Base-by-base conservation (phyloP, 2,113 vertebrate species). In the Apodemus sylvaticus region DNA sequence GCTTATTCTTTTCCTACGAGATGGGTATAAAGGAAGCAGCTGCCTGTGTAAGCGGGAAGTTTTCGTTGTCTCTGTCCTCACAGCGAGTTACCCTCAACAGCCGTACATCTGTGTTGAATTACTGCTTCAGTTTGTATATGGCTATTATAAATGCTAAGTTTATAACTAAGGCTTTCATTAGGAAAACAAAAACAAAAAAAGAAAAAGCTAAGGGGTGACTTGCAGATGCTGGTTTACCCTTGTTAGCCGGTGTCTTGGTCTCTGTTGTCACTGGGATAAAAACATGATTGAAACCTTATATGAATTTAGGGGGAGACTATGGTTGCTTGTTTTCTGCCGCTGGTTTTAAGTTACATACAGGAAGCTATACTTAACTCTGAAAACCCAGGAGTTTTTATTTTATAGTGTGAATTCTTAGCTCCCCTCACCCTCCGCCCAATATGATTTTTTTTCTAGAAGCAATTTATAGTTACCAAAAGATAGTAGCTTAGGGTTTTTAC, bases 351-450 rank as follows among this genome's bases (percentile, higher is more conserved):
- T 79, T 92, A 93, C 53, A 26, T 70, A 87, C 29, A 55, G 91
- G 91, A 95, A 94, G 64, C 87, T 39, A 68, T 60, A 26, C 4
- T 64, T 20, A 53, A 3, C 20, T 68, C 68, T 81, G 53, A 51
- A 62, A 93, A 87, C 86, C 70, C 55, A 79, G 86, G 89, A 91
- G 62, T 68, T 83, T 96, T 93, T 42, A 62, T 83, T 62, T 83
- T 87, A 24, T 71, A 64, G 42, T 85, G 89, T 93, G 93, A 95
- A 74, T 89, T 86, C 70, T 95, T 42, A 1, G 92, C 81, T 60
- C 22, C 79, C 31, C 48, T 17, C 36, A 76, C 31, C 31, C 29
- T 14, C 7, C 29, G 34, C 45, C 31, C 36, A 89, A 34, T 86
- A 74, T 88, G 31, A 58, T 89, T 83, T 95, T 31, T 31, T 64